Percentiles rank a stretch among this genome's conserved stretches.
These are phyloP conservation scores for Urocolius indicus DNA, from an alignment of 2,113 vertebrate genomes.

Conservation along the genomic window DNA sequence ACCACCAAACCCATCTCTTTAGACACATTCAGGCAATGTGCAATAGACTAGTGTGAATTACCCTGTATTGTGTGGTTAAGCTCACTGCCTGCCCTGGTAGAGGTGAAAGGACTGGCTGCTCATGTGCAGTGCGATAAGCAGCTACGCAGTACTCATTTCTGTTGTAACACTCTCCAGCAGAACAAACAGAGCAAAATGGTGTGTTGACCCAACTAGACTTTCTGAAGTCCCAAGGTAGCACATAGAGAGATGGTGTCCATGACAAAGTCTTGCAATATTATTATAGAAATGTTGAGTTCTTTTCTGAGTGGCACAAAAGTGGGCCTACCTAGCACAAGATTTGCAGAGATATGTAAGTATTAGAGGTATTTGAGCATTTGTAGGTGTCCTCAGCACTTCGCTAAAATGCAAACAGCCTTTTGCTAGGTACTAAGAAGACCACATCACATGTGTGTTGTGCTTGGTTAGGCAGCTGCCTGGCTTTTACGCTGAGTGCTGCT, in stretches of 20 bases:
- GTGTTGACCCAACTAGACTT: not conserved
- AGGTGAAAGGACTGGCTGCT: not conserved
- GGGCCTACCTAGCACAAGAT: not conserved
- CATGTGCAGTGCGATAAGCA: not conserved
- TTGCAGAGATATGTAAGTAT: not conserved
- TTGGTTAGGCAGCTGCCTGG: not conserved
- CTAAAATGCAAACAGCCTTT: not conserved
- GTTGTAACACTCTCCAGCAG: not conserved
- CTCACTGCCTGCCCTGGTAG: not conserved
- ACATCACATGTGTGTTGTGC: not conserved
- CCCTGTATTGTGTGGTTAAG: not conserved
- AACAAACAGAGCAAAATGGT: not conserved
- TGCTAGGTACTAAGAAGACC: not conserved
- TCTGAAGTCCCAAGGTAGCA: not conserved
- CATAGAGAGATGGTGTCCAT: not conserved
- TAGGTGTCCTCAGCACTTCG: not conserved
- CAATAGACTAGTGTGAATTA: not conserved
- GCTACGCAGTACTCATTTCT: fast-evolving
- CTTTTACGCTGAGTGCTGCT: not conserved
- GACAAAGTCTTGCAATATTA: not conserved
- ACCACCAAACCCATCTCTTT: not conserved
- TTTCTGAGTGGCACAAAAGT: not conserved
- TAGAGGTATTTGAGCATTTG: not conserved
- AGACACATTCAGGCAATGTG: not conserved
- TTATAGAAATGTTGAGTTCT: not conserved